phyloP scores from a whole-genome alignment of 2,113 vertebrate species.

The Indicator indicator region DNA sequence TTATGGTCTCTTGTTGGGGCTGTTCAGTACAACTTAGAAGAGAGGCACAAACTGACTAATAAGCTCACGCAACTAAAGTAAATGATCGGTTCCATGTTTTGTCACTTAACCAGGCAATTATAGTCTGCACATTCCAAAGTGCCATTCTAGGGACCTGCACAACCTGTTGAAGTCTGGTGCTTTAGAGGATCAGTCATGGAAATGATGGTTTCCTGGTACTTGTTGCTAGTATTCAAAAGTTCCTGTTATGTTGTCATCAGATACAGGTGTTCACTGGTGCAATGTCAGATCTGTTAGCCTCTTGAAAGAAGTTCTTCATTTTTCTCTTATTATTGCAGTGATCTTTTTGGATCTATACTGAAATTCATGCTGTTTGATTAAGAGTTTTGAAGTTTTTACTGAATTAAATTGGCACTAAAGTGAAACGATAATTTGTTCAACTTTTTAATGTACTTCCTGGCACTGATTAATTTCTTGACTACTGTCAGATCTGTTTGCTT shows the following conservation, averaged over 20 bases:
- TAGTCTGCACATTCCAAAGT: neutral
- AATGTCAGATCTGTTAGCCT: neutral
- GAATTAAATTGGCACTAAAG: slow-evolving; percentile 24
- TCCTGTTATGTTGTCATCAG: neutral
- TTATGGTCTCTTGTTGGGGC: neutral
- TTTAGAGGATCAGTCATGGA: neutral
- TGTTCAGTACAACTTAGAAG: neutral
- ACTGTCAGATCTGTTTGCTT: slow-evolving; percentile 22
- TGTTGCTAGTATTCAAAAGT: neutral
- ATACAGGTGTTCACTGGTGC: neutral
- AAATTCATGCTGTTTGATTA: slow-evolving; percentile 13
- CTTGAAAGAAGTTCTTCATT: neutral
- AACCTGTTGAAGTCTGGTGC: neutral
- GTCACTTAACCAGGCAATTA: neutral
- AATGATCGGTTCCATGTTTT: neutral
- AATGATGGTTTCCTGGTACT: neutral
- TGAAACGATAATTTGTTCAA: slow-evolving; percentile 26
- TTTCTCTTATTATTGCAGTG: neutral
- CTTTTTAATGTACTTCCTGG: slow-evolving; percentile 12
- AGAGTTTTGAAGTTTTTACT: slow-evolving; percentile 22
- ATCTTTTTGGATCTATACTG: neutral
- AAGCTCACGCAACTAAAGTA: neutral
- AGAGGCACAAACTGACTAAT: neutral
- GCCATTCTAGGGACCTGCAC: neutral
- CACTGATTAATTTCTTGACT: slow-evolving; percentile 36